These are phyloP conservation scores for Drosophila pegasa DNA, from an alignment of 2,888 invertebrate species.

Conservation along the genomic window DNA sequence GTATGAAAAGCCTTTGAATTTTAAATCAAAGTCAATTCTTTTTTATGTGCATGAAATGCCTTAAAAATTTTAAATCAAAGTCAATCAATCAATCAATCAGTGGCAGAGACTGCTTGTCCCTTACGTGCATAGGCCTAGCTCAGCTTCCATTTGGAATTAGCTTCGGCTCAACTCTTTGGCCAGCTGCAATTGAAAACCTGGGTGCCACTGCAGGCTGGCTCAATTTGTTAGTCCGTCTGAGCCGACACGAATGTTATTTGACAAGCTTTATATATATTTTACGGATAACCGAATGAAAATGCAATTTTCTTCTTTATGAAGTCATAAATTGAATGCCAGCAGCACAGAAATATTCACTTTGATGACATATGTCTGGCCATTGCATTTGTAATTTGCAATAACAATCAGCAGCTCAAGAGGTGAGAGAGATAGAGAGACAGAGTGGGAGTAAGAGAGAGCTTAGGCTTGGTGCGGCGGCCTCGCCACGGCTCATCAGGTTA, in stretches of 20 bases:
- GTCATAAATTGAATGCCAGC: slow-evolving; percentile 3
- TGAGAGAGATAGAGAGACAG: neutral
- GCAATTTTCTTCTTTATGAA: neutral
- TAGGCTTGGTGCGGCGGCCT: too few species aligned
- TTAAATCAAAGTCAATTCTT: too few species aligned
- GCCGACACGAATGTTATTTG: neutral
- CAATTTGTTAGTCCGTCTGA: neutral
- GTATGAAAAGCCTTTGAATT: too few species aligned
- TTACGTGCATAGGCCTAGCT: too few species aligned
- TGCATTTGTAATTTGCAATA: neutral
- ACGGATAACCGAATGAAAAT: neutral
- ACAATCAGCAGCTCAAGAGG: neutral
- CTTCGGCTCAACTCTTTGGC: too few species aligned
- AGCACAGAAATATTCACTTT: neutral
- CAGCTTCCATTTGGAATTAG: too few species aligned
- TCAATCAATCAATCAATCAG: too few species aligned
- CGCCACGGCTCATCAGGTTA: neutral
- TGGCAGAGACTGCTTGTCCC: too few species aligned
- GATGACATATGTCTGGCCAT: neutral
- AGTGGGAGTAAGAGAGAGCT: neutral
- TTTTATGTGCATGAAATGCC: too few species aligned
- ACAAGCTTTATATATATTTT: neutral
- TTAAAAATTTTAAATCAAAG: too few species aligned
- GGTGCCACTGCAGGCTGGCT: neutral
- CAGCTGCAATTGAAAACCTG: neutral